Base-by-base conservation (phyloP, 2,888 invertebrate genomes). In the Polymixis lichenea region DNA sequence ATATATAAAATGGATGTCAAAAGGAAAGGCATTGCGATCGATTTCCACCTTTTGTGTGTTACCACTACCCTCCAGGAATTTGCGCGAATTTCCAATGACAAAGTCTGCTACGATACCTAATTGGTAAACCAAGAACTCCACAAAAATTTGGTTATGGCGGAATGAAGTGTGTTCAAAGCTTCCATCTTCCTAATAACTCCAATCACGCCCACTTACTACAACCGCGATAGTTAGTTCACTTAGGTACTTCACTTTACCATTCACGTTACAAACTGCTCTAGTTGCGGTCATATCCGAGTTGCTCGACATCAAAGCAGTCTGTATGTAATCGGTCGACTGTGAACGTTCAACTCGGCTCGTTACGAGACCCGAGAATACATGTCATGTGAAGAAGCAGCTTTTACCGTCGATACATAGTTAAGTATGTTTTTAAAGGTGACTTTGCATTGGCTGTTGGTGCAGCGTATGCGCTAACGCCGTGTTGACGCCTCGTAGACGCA, bases 251-350 rank as follows among this genome's bases (percentile, higher is more conserved):
- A 43, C 43, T 55, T 79, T 19, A 49, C 49, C 46, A 49, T 65
- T 70, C 46, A 55, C 61, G 46, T 60, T 51, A 51, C 51, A 22
- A 82, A 46, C 64, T 55, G 55, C 68, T 82, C 60, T 43, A 70
- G 46, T 77, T 66, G 65, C 43, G 77, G 65, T 61, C 19, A 66
- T 66, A 61, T 69, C 53, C 28, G 58, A 65, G 22, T 67, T 28
- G 9, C 55, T 74, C 64, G 38, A 81, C 65, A 75, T 82, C 65
- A 76, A 79, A 80, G 77, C 76, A 22, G 25, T 68, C 55, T 51
- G 68, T 82, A 66, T 51, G 43, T 79, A 82, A 76, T 76, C 65
- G 58, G 17, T 69, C 28, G 77, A 69, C 82, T 76, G 65, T 82
- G 43, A 65, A 76, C 46, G 51, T 49, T 65, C n/a, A 38, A 49